phyloP scores from a whole-genome alignment of 2,113 vertebrate species.

The Euleptes europaea region DNA sequence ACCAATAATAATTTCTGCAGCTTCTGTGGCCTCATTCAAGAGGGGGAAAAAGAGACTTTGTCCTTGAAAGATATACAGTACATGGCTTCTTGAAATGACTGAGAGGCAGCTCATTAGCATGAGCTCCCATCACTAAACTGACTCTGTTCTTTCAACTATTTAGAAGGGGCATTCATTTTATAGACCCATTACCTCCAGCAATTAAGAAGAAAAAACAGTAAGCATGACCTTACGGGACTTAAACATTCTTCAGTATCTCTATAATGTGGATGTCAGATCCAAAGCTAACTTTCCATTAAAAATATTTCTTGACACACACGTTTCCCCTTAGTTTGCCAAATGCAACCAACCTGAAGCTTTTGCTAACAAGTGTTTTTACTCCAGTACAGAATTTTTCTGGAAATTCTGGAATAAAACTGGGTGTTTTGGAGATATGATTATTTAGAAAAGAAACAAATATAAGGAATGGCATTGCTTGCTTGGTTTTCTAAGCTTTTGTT shows the following conservation, averaged over 20 bases:
- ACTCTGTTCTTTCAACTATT: not conserved
- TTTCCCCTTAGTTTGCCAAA: not conserved
- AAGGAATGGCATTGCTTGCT: not conserved
- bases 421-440: not conserved
- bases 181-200: not conserved
- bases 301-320: not conserved
- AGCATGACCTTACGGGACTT: not conserved
- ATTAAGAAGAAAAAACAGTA: not conserved
- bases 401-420: not conserved
- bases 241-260: not conserved
- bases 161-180: not conserved
- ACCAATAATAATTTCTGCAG: slow-evolving; percentile 15
- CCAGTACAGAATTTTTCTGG: not conserved
- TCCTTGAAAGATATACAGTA: not conserved
- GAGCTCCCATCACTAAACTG: not conserved
- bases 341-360: not conserved
- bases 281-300: not conserved
- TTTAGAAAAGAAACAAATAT: not conserved
- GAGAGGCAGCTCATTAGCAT: accelerated
- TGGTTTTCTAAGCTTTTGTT: not conserved
- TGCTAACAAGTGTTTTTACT: not conserved
- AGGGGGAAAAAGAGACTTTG: not conserved
- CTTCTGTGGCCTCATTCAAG: not conserved
- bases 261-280: not conserved
- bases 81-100: not conserved